A percentile compares a stretch with the other conserved stretches of the same genome.
Conservation (phyloP, 2,797 vertebrate species). For the Muraenolepis orangiensis region DNA sequence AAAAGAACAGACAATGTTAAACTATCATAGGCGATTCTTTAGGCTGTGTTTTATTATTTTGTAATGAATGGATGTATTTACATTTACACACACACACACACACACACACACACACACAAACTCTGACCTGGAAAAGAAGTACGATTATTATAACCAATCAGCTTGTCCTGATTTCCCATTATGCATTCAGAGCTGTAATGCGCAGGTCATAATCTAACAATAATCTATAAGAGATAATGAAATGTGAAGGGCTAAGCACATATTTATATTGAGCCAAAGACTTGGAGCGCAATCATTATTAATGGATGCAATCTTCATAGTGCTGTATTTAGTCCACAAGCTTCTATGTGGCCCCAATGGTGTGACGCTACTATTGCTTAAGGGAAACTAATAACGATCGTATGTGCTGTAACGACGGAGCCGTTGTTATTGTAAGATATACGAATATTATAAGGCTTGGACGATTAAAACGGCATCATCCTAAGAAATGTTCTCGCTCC, state of each 20-base stretch:
- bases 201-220: slow-evolving; percentile 31
- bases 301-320: slow-evolving; percentile 14
- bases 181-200: slow-evolving; percentile 40
- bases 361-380: neutral
- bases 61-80: too few species aligned
- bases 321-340: slow-evolving; percentile 17
- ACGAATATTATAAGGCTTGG: neutral
- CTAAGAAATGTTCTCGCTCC: neutral
- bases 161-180: slow-evolving; percentile 4
- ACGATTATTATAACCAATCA: slow-evolving; percentile 41
- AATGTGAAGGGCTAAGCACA: slow-evolving; percentile 32
- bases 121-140: slow-evolving; percentile 45
- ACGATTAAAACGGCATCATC: neutral
- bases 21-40: too few species aligned
- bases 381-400: neutral
- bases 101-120: slow-evolving; percentile 2
- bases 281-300: slow-evolving; percentile 35
- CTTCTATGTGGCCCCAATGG: neutral
- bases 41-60: too few species aligned
- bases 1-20: too few species aligned
- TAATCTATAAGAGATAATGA: slow-evolving; percentile 57
- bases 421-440: neutral
- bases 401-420: neutral
- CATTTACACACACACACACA: neutral
- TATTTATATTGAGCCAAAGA: neutral